Evolutionary conservation across 53 echinoderm and acorn worm genomes (phyloP), one percentile per base, ranked within the genome.

Genomic region (Holothuria scabra): DNA sequence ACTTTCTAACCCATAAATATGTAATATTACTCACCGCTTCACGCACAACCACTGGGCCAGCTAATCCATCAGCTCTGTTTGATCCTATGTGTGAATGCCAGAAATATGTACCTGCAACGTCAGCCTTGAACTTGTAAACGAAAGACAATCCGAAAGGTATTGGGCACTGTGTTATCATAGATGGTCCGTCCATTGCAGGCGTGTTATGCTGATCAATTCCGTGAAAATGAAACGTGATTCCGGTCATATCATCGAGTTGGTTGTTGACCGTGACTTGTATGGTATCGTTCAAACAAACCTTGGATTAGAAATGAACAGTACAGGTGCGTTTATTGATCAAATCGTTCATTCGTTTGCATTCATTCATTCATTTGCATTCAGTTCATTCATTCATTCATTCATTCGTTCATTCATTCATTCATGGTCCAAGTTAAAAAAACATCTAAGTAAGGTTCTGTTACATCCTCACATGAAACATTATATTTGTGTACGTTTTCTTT

Each of bases 171-270:
- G 96, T 96, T 61, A 96, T 80, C 82, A 91, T 89, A n/a, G 91
- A 75, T 5, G 91, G 88, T 1, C 96, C 96, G 55, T 96, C 96
- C 96, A 96, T 96, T 76, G 91, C 89, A 5, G 89, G 96, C 4
- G 76, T 85, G 26, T 59, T 81, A 31, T 71, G 65, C 64, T 93
- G 90, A 37, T 91, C 89, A 22, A 87, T 66, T 3, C 96, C 96
- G n/a, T 96, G 96, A 93, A 93, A 96, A 34, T 96, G 96, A 26
- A 96, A 93, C n/a, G 85, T 87, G 2, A 91, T 84, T 3, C 93
- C 93, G 22, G 91, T 93, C 18, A 89, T 74, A 61, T 93, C 91
- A 14, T 48, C 62, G 60, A 96, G 24, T 37, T 81, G 28, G 80
- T 96, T 96, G 14, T 58, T 74, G 11, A 96, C 96, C 12, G 66